Percentiles rank a stretch among this genome's conserved stretches.
Conservation (phyloP, 2,888 invertebrate species). For the Hirtodrosophila histrioides region DNA sequence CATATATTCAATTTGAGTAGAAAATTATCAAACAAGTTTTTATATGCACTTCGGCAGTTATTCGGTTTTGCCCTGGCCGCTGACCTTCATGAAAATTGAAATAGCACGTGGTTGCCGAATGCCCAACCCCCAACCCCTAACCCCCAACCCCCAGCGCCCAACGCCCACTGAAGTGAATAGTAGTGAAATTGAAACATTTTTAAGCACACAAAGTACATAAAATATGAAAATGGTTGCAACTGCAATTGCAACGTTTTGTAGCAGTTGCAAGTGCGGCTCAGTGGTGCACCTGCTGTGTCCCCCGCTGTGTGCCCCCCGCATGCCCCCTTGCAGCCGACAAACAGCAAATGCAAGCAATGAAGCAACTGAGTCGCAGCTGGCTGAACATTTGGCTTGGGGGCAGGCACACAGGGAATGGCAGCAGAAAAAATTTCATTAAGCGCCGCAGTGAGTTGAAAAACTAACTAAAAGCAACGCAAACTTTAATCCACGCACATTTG, state of each 20-base stretch:
- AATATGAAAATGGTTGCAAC: slow-evolving; percentile 66
- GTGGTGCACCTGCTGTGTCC: slow-evolving; percentile 34
- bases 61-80: slow-evolving; percentile 32
- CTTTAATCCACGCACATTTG: slow-evolving; percentile 69
- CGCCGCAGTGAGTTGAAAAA: slow-evolving; percentile 50
- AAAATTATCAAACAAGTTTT: slow-evolving; percentile 69
- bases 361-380: slow-evolving; percentile 34
- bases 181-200: slow-evolving; percentile 60
- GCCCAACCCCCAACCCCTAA: not conserved
- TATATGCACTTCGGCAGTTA: slow-evolving; percentile 30
- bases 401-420: slow-evolving; percentile 19
- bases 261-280: slow-evolving; percentile 25
- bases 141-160: too few species aligned
- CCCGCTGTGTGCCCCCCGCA: not conserved
- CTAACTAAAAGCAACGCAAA: slow-evolving; percentile 65
- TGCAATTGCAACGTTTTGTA: slow-evolving; percentile 29
- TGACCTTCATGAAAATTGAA: slow-evolving; percentile 67
- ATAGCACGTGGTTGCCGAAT: slow-evolving; percentile 25
- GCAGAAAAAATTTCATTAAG: slow-evolving; percentile 69
- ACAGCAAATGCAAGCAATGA: slow-evolving; percentile 11
- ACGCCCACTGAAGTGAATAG: slow-evolving; percentile 24
- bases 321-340: not conserved
- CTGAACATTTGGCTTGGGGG: slow-evolving; percentile 37
- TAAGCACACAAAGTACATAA: slow-evolving; percentile 77
- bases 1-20: slow-evolving; percentile 76